Conservation (phyloP, 2,797 vertebrate genomes). For the Echeneis naucrates region DNA sequence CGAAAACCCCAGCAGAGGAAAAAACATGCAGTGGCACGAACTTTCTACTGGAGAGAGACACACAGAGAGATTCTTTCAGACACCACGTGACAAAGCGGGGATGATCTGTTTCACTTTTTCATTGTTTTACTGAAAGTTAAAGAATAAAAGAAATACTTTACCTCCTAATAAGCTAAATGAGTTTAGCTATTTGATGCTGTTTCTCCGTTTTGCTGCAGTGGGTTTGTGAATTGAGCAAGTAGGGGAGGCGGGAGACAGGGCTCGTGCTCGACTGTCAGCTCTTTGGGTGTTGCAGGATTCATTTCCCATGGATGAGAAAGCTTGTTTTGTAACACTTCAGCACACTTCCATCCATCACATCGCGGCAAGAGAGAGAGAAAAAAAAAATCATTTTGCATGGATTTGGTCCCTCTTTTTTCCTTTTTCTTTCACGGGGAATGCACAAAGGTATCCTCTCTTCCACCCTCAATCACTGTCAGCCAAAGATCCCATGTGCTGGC, state of each 20-base stretch:
- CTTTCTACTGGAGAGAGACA: constrained; percentile 57
- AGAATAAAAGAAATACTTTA: constrained; percentile 19
- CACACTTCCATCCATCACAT: constrained; percentile 59
- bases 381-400: constrained; percentile 39
- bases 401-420: constrained; percentile 40
- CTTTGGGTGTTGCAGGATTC: constrained; percentile 51
- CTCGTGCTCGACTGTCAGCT: constrained; percentile 21
- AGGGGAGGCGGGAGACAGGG: background rate
- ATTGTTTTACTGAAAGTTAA: constrained; percentile 42
- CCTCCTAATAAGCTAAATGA: constrained; percentile 24
- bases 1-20: constrained; percentile 64
- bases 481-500: constrained; percentile 75
- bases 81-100: constrained; percentile 55
- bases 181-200: constrained; percentile 35
- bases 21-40: constrained; percentile 77
- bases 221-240: constrained; percentile 23
- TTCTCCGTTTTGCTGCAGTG: constrained; percentile 16
- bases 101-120: constrained; percentile 65
- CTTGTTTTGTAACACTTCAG: constrained; percentile 63
- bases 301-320: constrained; percentile 48
- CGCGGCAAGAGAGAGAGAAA: background rate
- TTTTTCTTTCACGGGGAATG: constrained; percentile 9
- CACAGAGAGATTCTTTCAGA: constrained; percentile 62
- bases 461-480: constrained; percentile 79
- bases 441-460: constrained; percentile 65